These are phyloP conservation scores for Porites lobata DNA, from an alignment of 92 coral and sea anemone species.

Conservation along the genomic window DNA sequence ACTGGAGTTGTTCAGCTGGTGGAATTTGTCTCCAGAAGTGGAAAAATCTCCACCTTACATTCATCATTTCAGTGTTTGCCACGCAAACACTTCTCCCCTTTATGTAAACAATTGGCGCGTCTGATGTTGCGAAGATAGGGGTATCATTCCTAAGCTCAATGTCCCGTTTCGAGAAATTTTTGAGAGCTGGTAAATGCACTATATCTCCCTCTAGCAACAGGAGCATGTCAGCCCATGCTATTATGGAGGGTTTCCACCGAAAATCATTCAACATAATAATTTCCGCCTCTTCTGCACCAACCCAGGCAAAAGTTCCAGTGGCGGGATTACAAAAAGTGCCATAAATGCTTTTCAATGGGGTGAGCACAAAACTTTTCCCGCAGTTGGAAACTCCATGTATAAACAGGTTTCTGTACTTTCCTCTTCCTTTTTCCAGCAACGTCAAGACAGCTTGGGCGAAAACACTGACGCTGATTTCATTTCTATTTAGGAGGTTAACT, in stretches of 20 bases:
- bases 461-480: not conserved
- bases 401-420: conserved; percentile 57
- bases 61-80: conserved; percentile 57
- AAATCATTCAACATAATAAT: conserved; percentile 57
- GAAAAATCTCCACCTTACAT: conserved; percentile 44
- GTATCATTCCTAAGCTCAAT: too few species aligned
- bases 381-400: conserved; percentile 54
- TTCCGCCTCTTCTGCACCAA: conserved; percentile 56
- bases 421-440: conserved; percentile 37
- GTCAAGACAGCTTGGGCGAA: not conserved
- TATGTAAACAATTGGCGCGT: conserved; percentile 20
- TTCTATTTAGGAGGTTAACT: conserved; percentile 17
- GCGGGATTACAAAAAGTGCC: conserved; percentile 50
- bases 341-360: conserved; percentile 35
- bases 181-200: conserved; percentile 59
- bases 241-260: conserved; percentile 51
- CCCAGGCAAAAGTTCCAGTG: conserved; percentile 68
- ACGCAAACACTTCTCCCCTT: conserved; percentile 28
- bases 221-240: conserved; percentile 53
- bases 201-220: conserved; percentile 57
- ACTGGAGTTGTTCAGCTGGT: not conserved
- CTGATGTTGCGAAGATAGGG: too few species aligned
- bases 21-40: conserved; percentile 34
- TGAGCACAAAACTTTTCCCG: conserved; percentile 52
- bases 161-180: not conserved